These are phyloP conservation scores for Mechanitis messenoides DNA, from an alignment of 2,888 invertebrate species.

Conservation along the genomic window DNA sequence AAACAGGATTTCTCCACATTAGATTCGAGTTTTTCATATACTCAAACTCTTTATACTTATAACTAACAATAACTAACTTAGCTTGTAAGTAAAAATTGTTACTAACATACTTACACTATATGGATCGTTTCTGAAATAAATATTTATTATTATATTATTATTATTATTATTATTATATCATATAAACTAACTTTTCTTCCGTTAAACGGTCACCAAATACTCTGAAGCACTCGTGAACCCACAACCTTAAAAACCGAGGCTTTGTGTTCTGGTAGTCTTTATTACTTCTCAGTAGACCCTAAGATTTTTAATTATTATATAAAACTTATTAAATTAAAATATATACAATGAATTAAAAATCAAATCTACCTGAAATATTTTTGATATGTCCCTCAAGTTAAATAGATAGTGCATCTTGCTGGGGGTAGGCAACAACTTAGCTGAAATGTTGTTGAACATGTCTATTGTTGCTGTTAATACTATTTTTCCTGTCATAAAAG, in stretches of 20 bases:
- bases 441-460: constrained; percentile 83
- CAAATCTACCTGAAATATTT: constrained; percentile 77
- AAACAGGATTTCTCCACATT: too few relatives aligned
- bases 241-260: constrained; percentile 82
- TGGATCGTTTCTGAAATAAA: too few relatives aligned
- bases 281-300: constrained; percentile 87
- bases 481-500: constrained; percentile 68
- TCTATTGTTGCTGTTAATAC: constrained; percentile 86
- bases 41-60: too few relatives aligned
- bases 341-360: neutral
- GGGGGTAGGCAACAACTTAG: constrained; percentile 89
- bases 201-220: constrained; percentile 90
- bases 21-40: too few relatives aligned
- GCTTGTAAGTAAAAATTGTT: too few relatives aligned
- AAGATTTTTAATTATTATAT: constrained; percentile 36
- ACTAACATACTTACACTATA: too few relatives aligned
- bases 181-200: constrained; percentile 79
- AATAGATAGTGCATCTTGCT: constrained; percentile 93
- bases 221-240: constrained; percentile 91
- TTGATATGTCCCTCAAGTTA: constrained; percentile 91
- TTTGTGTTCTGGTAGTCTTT: constrained; percentile 86
- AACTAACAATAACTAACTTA: too few relatives aligned
- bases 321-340: neutral
- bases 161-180: neutral
- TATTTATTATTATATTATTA: too few relatives aligned